These are phyloP conservation scores for Mylabris phalerata DNA, from an alignment of 1,140 invertebrate species.

Conservation along the genomic window DNA sequence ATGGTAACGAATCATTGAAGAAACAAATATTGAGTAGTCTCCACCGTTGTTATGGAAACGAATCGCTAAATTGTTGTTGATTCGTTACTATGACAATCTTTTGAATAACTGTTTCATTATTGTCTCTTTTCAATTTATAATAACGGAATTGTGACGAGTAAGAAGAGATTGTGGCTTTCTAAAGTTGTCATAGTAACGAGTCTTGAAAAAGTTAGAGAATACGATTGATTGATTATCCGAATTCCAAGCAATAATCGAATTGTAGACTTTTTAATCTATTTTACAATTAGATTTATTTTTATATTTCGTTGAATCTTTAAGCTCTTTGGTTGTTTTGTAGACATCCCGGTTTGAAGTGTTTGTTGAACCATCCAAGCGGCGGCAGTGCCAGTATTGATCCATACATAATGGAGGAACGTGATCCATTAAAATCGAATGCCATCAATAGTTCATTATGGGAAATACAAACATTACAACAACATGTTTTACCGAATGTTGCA, in stretches of 20 bases:
- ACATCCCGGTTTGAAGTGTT: constrained; percentile 73
- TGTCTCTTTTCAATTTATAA: too few relatives aligned
- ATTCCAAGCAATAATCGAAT: too few relatives aligned
- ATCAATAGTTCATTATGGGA: constrained; percentile 90
- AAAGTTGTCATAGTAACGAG: neutral
- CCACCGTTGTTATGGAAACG: too few relatives aligned
- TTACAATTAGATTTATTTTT: too few relatives aligned
- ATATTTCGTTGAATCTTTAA: too few relatives aligned
- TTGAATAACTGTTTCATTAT: too few relatives aligned
- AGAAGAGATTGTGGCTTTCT: neutral
- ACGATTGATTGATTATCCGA: too few relatives aligned
- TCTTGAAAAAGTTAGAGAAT: neutral
- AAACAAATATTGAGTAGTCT: too few relatives aligned
- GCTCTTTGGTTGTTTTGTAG: constrained; percentile 21
- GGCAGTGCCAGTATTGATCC: constrained; percentile 64
- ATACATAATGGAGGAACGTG: constrained; percentile 70
- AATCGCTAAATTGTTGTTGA: too few relatives aligned
- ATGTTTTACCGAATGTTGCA: constrained; percentile 66
- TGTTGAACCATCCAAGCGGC: constrained; percentile 58
- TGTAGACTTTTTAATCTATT: too few relatives aligned
- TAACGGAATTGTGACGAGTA: too few relatives aligned
- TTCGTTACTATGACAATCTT: neutral
- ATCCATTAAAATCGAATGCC: constrained; percentile 71
- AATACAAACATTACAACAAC: constrained; percentile 65
- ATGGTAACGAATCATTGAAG: too few relatives aligned